Percentiles rank a stretch among this genome's conserved stretches.
Evolutionary conservation across 2,113 vertebrate genomes (phyloP).

Genomic region (Platysternon megacephalum): DNA sequence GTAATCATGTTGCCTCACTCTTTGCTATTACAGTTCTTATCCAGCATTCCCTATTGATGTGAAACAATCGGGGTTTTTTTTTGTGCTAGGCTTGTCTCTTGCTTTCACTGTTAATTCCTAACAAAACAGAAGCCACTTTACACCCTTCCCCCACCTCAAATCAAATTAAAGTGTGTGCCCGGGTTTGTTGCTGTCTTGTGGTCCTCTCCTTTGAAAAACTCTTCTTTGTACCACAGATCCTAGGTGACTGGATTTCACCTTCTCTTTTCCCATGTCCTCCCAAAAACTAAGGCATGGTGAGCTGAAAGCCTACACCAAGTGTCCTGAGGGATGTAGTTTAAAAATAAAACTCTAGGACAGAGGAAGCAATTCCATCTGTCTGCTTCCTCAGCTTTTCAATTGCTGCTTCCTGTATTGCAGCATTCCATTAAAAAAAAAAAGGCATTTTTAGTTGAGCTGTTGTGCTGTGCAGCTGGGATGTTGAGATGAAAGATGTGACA

Average conservation of each 20-base stretch:
- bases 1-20: not conserved
- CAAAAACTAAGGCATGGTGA: not conserved
- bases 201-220: not conserved
- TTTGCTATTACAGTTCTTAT: not conserved
- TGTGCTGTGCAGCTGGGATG: not conserved
- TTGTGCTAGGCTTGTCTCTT: not conserved
- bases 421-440: too few relatives aligned
- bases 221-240: not conserved
- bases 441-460: not conserved
- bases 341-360: not conserved
- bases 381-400: not conserved
- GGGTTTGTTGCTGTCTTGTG: not conserved
- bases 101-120: not conserved
- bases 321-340: not conserved
- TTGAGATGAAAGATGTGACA: not conserved
- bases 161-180: not conserved
- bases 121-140: not conserved
- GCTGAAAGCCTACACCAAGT: too few relatives aligned
- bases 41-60: not conserved
- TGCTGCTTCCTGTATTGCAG: not conserved
- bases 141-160: not conserved
- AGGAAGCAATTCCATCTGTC: not conserved
- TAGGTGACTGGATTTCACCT: not conserved
- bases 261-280: not conserved
- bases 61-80: accelerated